Evolutionary conservation across 1,140 invertebrate species (phyloP), one percentile per base, ranked within the genome.

Genomic region (Nymphalis io): DNA sequence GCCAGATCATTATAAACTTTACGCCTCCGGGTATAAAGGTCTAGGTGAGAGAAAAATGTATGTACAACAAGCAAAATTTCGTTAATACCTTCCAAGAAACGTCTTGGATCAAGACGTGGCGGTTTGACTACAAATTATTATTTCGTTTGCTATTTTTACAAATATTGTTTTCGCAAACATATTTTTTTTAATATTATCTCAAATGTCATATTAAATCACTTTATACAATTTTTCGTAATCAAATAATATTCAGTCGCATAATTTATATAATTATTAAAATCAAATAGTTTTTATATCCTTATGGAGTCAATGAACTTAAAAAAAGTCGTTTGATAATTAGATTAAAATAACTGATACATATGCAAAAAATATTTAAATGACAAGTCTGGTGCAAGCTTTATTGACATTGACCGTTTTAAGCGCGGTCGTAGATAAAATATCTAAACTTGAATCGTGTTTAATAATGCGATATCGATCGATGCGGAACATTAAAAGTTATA

Each of bases 321-420:
- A 76, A 79, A 82, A 82, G 76, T 77, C 76, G 78, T 80, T 81
- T 73, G 74, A 76, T 79, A 78, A 84, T 80, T 82, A 76, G 72
- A 78, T 79, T 79, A 77, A 80, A 76, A 68, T 74, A 74, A 62
- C 73, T 68, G 73, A 77, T 76, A 79, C 73, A 70, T 75, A 78
- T 74, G 70, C 72, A 77, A 84, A 80, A 81, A 86, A 79, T 80
- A 79, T 78, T 79, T 76, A 81, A 79, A 83, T 81, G 70, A 80
- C 73, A 78, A 79, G 72, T 76, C 72, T 78, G 73, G 68, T 73
- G 75, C 81, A 80, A 72, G 72, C 78, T 80, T 67, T 75, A 75
- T 80, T 79, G 76, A 79, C 79, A 85, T 81, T 81, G 77, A 83
- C 76, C 74, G 75, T 68, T 73, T 61, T 38, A 67, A 75, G 69